Evolutionary conservation across 2,113 vertebrate genomes (phyloP).

Genomic region (Leucopsar rothschildi): DNA sequence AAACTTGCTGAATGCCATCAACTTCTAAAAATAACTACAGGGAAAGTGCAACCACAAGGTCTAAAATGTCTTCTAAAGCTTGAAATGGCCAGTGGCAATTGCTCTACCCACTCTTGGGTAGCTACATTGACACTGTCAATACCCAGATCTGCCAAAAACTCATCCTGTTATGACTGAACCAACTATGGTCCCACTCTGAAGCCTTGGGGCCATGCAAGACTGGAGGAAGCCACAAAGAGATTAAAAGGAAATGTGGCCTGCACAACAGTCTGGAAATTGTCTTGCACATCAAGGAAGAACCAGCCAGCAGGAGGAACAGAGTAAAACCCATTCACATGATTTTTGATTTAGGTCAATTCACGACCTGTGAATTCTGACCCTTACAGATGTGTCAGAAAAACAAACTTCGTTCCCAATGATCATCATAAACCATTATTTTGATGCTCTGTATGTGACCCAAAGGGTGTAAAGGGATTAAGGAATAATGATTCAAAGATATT

Average conservation of each 20-base stretch:
- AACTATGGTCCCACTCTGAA: accelerated
- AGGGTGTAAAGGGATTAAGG: not conserved
- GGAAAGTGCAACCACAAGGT: not conserved
- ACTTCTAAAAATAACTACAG: not conserved
- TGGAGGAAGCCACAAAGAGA: not conserved
- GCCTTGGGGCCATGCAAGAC: not conserved
- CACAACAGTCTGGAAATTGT: not conserved
- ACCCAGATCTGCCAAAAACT: not conserved
- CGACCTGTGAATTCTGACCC: not conserved
- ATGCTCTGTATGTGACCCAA: not conserved
- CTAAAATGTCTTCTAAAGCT: not conserved
- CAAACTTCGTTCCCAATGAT: accelerated
- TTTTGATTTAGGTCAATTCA: not conserved
- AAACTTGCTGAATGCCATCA: not conserved
- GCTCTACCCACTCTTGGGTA: not conserved
- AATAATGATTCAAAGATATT: not conserved
- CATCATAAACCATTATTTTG: not conserved
- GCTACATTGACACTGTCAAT: not conserved
- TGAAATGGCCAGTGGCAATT: not conserved
- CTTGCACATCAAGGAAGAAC: not conserved
- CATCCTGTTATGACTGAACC: not conserved
- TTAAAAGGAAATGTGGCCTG: not conserved
- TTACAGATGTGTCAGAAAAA: not conserved
- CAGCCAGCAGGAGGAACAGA: not conserved
- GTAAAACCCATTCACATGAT: not conserved